Conservation (phyloP, 2,797 vertebrate species). For the Prionace glauca region DNA sequence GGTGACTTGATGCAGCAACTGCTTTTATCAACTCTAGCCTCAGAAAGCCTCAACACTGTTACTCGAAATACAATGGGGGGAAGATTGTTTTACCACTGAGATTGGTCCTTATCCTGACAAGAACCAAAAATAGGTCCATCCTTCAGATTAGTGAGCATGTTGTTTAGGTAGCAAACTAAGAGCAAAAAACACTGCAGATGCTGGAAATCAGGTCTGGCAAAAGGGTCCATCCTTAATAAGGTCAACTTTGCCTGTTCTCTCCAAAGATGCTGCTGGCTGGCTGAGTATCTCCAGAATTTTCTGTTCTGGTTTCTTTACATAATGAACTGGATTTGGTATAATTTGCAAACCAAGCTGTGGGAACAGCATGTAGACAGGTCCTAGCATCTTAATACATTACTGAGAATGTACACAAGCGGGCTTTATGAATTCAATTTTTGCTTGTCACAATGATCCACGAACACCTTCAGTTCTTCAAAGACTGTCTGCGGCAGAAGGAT, state of each 20-base stretch:
- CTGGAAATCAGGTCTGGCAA: background rate
- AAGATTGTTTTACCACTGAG: background rate
- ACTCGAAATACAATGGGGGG: background rate
- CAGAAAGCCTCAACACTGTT: background rate
- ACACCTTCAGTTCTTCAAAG: constrained; percentile 20
- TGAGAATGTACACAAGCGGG: constrained; percentile 7
- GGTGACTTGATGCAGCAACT: background rate
- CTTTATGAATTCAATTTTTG: background rate
- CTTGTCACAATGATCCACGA: background rate
- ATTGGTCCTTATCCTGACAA: background rate
- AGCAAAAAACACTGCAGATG: background rate
- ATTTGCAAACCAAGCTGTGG: background rate
- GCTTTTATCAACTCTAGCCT: background rate
- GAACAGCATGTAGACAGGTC: constrained; percentile 1
- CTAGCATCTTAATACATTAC: background rate
- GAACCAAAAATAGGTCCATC: background rate
- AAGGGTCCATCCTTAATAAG: background rate
- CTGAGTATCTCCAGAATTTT: background rate
- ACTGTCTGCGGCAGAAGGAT: constrained; percentile 32
- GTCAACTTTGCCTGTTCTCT: background rate
- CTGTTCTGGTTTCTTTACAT: background rate
- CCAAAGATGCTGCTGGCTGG: background rate
- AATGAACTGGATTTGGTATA: background rate
- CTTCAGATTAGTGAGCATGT: background rate
- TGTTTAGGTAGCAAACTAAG: background rate